These are phyloP conservation scores for Oenanthe oenanthe DNA, from an alignment of 2,113 vertebrate genomes.

Conservation along the genomic window DNA sequence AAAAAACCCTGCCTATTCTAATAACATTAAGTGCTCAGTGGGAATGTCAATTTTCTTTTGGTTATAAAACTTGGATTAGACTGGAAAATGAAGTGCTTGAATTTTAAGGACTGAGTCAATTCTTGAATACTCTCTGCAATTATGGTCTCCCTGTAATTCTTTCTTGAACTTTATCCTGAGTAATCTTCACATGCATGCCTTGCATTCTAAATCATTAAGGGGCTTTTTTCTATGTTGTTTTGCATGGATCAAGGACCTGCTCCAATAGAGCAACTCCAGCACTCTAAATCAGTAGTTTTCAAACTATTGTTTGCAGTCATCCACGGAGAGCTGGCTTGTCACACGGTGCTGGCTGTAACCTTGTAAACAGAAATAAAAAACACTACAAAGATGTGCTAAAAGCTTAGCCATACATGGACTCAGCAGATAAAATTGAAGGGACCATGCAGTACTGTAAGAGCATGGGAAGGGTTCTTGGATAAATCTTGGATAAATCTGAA, in stretches of 20 bases:
- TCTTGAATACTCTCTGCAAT: conserved; percentile 6
- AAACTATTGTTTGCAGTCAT: conserved; percentile 39
- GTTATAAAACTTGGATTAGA: conserved; percentile 11
- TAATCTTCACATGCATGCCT: conserved; percentile 12
- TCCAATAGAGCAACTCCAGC: conserved; percentile 30
- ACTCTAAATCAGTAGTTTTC: conserved; percentile 13
- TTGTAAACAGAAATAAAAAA: conserved; percentile 54
- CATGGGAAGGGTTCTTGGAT: neutral
- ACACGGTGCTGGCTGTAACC: neutral
- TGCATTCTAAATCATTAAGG: conserved; percentile 35
- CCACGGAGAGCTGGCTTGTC: conserved; percentile 34
- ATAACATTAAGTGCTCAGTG: neutral
- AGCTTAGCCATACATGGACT: neutral
- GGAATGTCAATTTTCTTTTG: neutral
- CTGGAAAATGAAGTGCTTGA: conserved; percentile 10
- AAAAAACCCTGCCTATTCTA: neutral
- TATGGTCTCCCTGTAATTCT: neutral
- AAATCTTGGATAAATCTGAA: neutral
- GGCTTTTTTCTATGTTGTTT: conserved; percentile 7
- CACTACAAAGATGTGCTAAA: conserved; percentile 26
- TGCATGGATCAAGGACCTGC: conserved; percentile 20
- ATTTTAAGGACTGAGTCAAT: neutral
- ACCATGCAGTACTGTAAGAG: neutral
- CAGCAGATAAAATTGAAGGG: neutral
- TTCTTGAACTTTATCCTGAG: conserved; percentile 17